Base-by-base conservation (phyloP, 2,888 invertebrate species). In the Drosophila infuscata region DNA sequence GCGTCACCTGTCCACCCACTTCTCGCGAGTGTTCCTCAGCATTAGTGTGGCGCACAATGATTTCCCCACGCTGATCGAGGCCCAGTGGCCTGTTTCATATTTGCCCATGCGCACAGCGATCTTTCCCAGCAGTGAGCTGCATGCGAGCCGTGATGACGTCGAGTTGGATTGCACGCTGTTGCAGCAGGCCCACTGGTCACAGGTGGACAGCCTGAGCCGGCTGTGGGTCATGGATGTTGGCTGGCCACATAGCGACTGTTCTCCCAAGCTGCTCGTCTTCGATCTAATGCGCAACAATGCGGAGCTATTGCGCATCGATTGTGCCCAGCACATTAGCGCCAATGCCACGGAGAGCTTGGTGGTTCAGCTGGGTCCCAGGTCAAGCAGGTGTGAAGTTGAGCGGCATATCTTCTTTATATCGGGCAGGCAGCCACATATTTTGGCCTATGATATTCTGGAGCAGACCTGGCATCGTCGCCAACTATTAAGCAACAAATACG, bases 141-240 rank as follows among this genome's bases (percentile, higher is more conserved):
- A 92, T 46, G 91, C 91, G 1, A 86, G 79, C 36, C 85, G 83
- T 5, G 71, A 69, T 51, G 71, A 48, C 20, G 6, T n/a, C 49
- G 72, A 33, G 8, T 29, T 29, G n/a, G 79, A 92, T 41, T 92
- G 92, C 64, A 76, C 79, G 2, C 75, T 81, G 3, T 66, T 92
- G 77, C 92, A 92, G 48, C 92, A 92, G 67, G 91, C 92, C 1
- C 82, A 84, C 32, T 90, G 92, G 89, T 90, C 92, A 3, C 91
- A 92, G 53, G 91, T 92, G 53, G 92, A 92, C 48, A 89, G 90
- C 20, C 71, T 92, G 36, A 92, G 86, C 64, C 88, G 92, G 2
- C 61, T 92, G 4, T 92, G 92, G 92, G 86, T 92, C 25, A 88
- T 92, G 88, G 92, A 92, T 74, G 68, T 87, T 3, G 92, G 92